These are phyloP conservation scores for Anthopleura sola DNA, from an alignment of 64 coral and sea anemone genomes.

Conservation along the genomic window DNA sequence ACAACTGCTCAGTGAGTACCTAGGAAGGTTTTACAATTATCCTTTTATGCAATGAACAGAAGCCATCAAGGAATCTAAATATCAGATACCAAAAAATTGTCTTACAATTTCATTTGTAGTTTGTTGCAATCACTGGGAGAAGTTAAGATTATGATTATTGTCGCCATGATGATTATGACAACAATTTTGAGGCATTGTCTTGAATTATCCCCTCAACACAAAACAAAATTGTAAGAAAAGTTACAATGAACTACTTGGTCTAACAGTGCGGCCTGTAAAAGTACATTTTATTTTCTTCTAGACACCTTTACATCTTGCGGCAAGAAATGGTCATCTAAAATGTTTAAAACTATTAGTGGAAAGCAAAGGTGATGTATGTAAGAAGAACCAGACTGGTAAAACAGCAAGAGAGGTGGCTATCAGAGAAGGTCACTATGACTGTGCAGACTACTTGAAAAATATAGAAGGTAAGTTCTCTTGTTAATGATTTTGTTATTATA, in stretches of 20 bases:
- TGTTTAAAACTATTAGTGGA: constrained; percentile 83
- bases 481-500: neutral
- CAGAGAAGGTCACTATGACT: constrained; percentile 50
- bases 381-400: constrained; percentile 46
- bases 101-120: no score
- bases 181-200: no score
- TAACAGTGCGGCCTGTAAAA: neutral
- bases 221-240: no score
- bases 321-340: constrained; percentile 76
- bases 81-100: neutral
- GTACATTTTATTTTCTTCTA: neutral
- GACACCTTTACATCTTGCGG: constrained; percentile 88
- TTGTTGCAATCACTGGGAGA: no score
- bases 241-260: neutral
- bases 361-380: constrained; percentile 38
- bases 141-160: no score
- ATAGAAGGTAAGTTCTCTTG: constrained; percentile 47
- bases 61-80: no score
- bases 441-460: constrained; percentile 64
- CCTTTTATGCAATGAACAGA: no score
- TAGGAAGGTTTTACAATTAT: no score
- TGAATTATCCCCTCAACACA: no score
- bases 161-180: no score
- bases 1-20: constrained; percentile 77
- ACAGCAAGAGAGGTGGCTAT: constrained; percentile 63